Evolutionary conservation across 1,140 invertebrate genomes (phyloP).

Genomic region (Conus ventricosus): DNA sequence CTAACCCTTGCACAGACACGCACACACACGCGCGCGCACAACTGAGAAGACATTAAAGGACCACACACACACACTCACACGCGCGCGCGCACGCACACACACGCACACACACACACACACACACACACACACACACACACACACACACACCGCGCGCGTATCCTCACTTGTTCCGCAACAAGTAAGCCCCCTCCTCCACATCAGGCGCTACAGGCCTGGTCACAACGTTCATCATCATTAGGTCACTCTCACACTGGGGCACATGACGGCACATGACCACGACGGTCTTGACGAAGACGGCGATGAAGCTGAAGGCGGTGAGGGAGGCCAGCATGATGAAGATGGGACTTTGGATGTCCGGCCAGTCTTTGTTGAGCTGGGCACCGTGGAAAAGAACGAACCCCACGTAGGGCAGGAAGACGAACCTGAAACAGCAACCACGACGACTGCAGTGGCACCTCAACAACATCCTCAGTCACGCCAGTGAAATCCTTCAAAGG

Average conservation of each 20-base stretch:
- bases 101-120: too few species aligned
- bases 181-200: not conserved
- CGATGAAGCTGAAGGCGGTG: conserved; percentile 10
- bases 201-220: not conserved
- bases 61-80: too few species aligned
- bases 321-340: not conserved
- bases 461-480: too few species aligned
- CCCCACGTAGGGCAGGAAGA: conserved; percentile 1
- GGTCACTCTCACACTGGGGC: not conserved
- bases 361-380: not conserved
- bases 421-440: not conserved
- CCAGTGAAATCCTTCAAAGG: not conserved
- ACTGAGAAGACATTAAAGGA: too few species aligned
- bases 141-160: too few species aligned
- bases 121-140: too few species aligned
- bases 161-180: not conserved
- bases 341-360: not conserved
- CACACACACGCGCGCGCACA: too few species aligned
- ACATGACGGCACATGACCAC: not conserved
- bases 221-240: not conserved
- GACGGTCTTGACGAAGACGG: not conserved
- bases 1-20: too few species aligned
- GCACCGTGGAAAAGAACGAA: not conserved
- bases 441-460: too few species aligned
- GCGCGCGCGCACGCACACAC: too few species aligned